Percentiles rank a stretch among this genome's conserved stretches.
phyloP scores from a whole-genome alignment of 53 echinoderm and acorn worm genomes.

The Hippasteria phrygiana region DNA sequence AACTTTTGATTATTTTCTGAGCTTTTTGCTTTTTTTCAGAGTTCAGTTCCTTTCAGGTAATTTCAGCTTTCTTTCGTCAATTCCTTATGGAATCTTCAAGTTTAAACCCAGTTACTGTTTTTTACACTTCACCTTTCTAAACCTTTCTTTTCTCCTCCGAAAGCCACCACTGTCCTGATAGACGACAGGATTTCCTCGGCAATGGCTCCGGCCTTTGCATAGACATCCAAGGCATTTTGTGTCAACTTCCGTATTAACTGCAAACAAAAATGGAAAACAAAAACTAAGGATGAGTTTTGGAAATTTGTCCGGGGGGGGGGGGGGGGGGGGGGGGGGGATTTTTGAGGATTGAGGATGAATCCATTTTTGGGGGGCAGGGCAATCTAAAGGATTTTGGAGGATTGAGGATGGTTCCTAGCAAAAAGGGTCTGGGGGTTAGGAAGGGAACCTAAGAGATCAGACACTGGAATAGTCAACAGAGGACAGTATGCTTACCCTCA shows the following conservation, averaged over 20 bases:
- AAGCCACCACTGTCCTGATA: slow-evolving; percentile 90
- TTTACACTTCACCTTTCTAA: slow-evolving; percentile 71
- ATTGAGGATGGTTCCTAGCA: too few species aligned
- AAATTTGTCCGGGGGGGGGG: too few species aligned
- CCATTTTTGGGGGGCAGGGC: too few species aligned
- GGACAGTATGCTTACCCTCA: slow-evolving; percentile 7
- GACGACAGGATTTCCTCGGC: slow-evolving; percentile 92
- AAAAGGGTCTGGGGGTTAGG: too few species aligned
- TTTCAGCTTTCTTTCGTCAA: neutral
- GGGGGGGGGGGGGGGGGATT: too few species aligned
- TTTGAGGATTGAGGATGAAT: too few species aligned
- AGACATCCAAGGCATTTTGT: slow-evolving; percentile 73
- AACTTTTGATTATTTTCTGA: neutral
- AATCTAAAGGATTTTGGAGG: too few species aligned
- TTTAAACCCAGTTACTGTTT: neutral
- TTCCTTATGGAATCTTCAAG: too few species aligned
- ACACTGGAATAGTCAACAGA: neutral
- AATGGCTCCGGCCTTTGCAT: slow-evolving; percentile 90
- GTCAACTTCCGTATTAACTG: slow-evolving; percentile 80
- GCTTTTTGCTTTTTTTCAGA: neutral
- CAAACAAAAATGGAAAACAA: neutral
- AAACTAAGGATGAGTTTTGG: neutral
- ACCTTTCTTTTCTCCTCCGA: slow-evolving; percentile 93
- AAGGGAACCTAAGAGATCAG: too few species aligned
- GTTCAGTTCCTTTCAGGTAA: neutral